Evolutionary conservation across 2,888 invertebrate species (phyloP).

Genomic region (Stomorhina lunata): DNA sequence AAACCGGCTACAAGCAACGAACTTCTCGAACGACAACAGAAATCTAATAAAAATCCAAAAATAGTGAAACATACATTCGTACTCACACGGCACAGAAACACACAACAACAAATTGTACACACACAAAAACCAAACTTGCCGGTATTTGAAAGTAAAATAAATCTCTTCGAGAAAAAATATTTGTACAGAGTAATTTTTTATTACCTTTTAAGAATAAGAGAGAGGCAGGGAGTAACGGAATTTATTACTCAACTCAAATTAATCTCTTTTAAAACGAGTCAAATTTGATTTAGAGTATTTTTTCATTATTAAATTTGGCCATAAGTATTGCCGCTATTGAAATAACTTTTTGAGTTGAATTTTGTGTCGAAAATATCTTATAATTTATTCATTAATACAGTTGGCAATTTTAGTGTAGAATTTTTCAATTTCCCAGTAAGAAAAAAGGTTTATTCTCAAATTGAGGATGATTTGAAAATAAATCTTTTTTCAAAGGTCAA

Average conservation of each 20-base stretch:
- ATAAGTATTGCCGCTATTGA: no score
- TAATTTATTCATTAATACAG: no score
- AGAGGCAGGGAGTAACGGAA: slow-evolving; percentile 20
- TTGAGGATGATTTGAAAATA: no score
- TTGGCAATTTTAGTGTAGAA: no score
- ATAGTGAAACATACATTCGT: slow-evolving; percentile 4
- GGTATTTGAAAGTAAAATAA: slow-evolving; percentile 30
- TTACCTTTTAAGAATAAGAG: not conserved
- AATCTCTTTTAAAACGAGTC: not conserved
- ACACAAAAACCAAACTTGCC: slow-evolving; percentile 23
- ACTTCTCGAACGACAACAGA: slow-evolving; percentile 39
- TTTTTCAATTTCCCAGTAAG: no score
- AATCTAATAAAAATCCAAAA: slow-evolving; percentile 36
- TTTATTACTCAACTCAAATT: not conserved
- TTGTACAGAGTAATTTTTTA: not conserved
- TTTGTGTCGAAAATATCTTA: no score
- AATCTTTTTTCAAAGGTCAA: no score
- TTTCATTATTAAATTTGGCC: not conserved
- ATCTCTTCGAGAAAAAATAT: no score
- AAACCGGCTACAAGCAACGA: slow-evolving; percentile 56
- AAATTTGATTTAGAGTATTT: not conserved
- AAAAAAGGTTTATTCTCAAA: no score
- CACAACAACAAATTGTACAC: not conserved
- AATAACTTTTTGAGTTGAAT: no score
- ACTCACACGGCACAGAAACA: not conserved